Evolutionary conservation across 2,797 vertebrate genomes (phyloP).

Genomic region (Orientallactaga sibirica): DNA sequence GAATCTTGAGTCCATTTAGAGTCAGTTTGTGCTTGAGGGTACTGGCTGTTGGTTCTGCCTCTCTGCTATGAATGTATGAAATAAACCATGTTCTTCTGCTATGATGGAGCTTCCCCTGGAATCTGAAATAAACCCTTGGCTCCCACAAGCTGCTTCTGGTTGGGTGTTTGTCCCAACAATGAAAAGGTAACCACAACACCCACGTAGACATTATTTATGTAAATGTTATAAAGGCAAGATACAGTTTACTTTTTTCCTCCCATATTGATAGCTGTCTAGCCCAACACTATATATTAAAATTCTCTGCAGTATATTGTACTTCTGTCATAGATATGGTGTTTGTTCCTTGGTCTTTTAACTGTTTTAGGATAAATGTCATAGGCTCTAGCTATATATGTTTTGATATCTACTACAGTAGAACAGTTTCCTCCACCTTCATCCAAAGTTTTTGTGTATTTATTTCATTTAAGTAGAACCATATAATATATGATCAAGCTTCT

Average conservation of each 20-base stretch:
- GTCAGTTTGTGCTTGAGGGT: no score
- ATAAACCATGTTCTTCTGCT: no score
- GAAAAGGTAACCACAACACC: no score
- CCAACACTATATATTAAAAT: not conserved
- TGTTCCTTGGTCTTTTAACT: constrained; percentile 50
- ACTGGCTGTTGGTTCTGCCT: no score
- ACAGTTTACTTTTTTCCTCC: not conserved
- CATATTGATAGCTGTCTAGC: constrained; percentile 10
- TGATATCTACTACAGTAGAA: constrained; percentile 14
- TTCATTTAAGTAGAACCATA: no score
- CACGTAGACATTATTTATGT: constrained; percentile 28
- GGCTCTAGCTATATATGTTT: not conserved
- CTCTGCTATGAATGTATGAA: no score
- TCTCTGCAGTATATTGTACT: not conserved
- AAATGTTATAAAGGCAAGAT: constrained; percentile 17
- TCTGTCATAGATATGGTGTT: constrained; percentile 25
- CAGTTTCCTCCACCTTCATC: not conserved
- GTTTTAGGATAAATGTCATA: constrained; percentile 9
- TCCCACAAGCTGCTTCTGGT: no score
- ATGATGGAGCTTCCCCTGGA: no score
- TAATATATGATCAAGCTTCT: not conserved
- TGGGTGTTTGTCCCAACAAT: no score
- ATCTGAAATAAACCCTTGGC: no score
- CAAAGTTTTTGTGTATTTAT: constrained; percentile 43
- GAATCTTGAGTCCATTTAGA: no score